Evolutionary conservation across 92 coral and sea anemone species (phyloP).

Genomic region (Heliopora coerulea): DNA sequence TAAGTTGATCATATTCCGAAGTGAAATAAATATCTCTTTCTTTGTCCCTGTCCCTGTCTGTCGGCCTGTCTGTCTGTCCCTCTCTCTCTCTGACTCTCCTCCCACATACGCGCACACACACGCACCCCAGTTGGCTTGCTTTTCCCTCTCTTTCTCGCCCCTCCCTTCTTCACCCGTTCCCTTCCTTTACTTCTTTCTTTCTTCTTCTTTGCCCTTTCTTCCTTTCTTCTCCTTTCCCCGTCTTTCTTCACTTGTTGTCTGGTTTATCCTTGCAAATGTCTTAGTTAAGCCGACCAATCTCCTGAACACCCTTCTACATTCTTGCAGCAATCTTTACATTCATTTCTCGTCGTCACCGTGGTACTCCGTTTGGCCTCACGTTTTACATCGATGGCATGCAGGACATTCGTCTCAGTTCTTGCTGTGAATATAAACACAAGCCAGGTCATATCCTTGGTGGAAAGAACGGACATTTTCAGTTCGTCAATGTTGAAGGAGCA

Average conservation of each 20-base stretch:
- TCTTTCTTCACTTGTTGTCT: neutral
- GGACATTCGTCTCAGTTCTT: constrained; percentile 91
- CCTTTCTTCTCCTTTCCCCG: neutral
- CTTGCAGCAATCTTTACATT: constrained; percentile 86
- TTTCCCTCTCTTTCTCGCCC: neutral
- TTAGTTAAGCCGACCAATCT: too few species aligned
- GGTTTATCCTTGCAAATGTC: neutral
- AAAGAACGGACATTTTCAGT: constrained; percentile 94
- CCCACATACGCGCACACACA: too few species aligned
- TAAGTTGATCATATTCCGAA: too few species aligned
- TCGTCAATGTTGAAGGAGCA: constrained; percentile 94
- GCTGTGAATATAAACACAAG: constrained; percentile 98
- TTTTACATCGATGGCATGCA: constrained; percentile 96
- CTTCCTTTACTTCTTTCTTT: neutral
- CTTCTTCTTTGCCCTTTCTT: neutral
- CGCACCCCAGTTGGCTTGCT: too few species aligned
- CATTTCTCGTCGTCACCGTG: constrained; percentile 95
- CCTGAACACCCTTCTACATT: neutral
- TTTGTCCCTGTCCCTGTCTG: too few species aligned
- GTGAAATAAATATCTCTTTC: too few species aligned
- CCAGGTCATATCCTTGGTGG: constrained; percentile 92
- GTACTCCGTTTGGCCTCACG: constrained; percentile 95
- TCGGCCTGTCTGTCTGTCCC: too few species aligned
- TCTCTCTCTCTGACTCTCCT: too few species aligned
- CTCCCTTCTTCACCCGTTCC: neutral